Evolutionary conservation across 2,797 vertebrate genomes (phyloP), one percentile per base, ranked within the genome.

Genomic region (Dicrostonyx torquatus): DNA sequence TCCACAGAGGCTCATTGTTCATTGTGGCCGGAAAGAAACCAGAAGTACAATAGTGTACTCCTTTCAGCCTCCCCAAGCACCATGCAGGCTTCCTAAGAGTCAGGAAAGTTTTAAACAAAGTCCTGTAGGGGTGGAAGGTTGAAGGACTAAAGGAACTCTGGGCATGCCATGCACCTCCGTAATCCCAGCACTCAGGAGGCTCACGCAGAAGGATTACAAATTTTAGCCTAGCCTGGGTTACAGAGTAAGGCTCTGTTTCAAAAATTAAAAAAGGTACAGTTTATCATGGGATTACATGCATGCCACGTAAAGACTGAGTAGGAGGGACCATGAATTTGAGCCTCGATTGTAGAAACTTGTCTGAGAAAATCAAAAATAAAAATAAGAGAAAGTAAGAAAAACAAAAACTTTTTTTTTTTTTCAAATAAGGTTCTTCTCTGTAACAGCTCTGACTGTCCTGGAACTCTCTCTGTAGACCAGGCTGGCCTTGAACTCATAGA

Each of bases 1-100:
- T 34, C 0, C 84, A 40, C 66, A 62, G 76, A 75, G 91, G 73
- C 24, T 88, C 97, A 94, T 89, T 50, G 53, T 96, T 75, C 90
- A 18, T 14, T 50, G 43, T 48, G 50, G 34, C 76, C 1, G 58
- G 64, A 75, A n/a, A n/a, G 45, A 90, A 91, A 82, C 45, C 64
- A 87, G 45, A 90, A 82, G 55, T 95, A 8, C 68, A 15, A 85
- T 50, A 77, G 73, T 50, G 4, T 22, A 66, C 78, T 94, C 78
- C 91, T 66, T 43, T 90, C 58, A 87, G 7, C 89, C 72, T 91
- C 29, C 18, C 53, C 76, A 75, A 87, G 31, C n/a, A 20, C 58
- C 62, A 45, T 43, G 14, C 37, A 86, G 91, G 87, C 31, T 75
- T 91, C 45, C 48, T 43, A 86, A 91, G 53, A 86, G 75, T 58